Evolutionary conservation across 2,113 vertebrate genomes (phyloP).

Genomic region (Bos indicus): DNA sequence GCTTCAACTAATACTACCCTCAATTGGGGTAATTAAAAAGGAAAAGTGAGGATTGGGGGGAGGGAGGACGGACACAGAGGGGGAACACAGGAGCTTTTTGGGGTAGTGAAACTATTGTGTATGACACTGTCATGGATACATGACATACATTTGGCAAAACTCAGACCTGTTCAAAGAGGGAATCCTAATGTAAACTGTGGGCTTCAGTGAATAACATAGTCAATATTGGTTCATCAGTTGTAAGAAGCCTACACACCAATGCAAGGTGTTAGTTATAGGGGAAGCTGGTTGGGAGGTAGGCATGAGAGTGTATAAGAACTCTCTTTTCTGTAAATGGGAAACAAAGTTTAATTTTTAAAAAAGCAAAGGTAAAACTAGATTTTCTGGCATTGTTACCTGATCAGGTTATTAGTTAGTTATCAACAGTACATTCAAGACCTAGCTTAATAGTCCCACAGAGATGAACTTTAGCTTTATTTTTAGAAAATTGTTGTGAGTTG

Average conservation of each 20-base stretch:
- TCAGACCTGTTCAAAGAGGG: neutral
- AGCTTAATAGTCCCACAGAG: neutral
- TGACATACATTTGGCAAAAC: neutral
- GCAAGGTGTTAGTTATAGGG: neutral
- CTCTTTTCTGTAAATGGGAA: neutral
- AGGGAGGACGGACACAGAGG: neutral
- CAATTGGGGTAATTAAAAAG: constrained; percentile 21
- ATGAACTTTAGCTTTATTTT: constrained; percentile 3
- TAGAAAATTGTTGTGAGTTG: neutral
- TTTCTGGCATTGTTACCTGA: neutral
- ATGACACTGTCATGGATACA: neutral
- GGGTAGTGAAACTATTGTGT: neutral
- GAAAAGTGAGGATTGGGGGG: neutral
- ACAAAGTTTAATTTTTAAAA: neutral
- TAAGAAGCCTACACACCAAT: neutral
- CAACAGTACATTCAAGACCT: neutral
- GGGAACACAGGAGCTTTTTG: neutral
- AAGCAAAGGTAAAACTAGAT: neutral
- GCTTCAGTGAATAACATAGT: neutral
- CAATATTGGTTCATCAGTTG: neutral
- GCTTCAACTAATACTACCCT: neutral
- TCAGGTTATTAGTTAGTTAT: neutral
- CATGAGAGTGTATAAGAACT: neutral
- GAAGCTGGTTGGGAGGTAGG: neutral
- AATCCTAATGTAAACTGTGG: neutral